A percentile compares a stretch with the other conserved stretches of the same genome.
phyloP scores from a whole-genome alignment of 2,113 vertebrate species.

The Ardeotis arabs region DNA sequence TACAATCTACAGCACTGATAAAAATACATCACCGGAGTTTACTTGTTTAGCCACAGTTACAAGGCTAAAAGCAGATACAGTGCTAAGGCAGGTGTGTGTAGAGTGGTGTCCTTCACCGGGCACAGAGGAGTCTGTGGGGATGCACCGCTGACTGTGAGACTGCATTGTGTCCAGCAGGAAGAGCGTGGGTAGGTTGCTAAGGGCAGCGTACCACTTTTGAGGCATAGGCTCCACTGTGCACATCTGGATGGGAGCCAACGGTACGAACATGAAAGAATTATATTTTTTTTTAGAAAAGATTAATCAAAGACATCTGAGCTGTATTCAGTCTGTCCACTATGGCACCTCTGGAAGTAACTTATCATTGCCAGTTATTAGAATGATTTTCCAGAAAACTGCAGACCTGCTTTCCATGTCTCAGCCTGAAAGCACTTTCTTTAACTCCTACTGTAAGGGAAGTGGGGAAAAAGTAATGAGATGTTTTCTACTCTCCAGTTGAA shows the following conservation, averaged over 20 bases:
- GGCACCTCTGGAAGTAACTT: not conserved
- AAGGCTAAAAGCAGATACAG: not conserved
- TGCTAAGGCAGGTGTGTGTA: not conserved
- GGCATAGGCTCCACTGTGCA: not conserved
- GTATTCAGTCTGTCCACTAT: not conserved
- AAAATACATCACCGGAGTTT: not conserved
- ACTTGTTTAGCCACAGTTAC: not conserved
- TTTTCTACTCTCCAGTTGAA: not conserved
- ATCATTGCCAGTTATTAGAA: not conserved
- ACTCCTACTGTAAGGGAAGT: not conserved
- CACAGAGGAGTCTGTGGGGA: not conserved
- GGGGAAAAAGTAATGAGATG: not conserved
- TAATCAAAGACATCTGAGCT: not conserved
- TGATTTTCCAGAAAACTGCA: not conserved
- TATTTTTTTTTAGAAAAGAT: not conserved
- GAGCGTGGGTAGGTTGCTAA: not conserved
- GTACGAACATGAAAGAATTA: not conserved
- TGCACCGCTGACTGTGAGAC: not conserved
- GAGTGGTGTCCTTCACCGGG: not conserved
- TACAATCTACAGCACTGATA: rapidly evolving
- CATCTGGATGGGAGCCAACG: not conserved
- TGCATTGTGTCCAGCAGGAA: not conserved
- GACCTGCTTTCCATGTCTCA: not conserved
- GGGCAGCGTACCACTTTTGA: not conserved
- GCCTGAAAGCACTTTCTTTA: not conserved